A percentile compares a stretch with the other conserved stretches of the same genome.
phyloP scores from a whole-genome alignment of 2,888 invertebrate species.

The Drosophila helvetica region DNA sequence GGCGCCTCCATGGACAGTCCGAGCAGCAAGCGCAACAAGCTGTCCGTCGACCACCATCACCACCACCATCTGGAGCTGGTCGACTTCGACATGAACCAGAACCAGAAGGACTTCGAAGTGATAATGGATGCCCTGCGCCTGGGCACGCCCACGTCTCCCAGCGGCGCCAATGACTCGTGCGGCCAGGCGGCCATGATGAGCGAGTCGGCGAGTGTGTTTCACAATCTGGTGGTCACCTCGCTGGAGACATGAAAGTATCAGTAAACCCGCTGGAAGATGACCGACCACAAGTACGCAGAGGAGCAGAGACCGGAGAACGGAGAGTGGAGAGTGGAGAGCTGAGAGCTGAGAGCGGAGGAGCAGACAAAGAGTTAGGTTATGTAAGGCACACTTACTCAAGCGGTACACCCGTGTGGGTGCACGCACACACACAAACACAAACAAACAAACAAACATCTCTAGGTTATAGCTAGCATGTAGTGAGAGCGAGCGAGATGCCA shows the following conservation, averaged over 20 bases:
- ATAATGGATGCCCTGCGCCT: constrained; percentile 84
- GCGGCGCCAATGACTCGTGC: constrained; percentile 85
- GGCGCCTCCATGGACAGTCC: constrained; percentile 32
- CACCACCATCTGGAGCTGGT: constrained; percentile 76
- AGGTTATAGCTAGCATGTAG: constrained; percentile 12
- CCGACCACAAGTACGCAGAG: background rate
- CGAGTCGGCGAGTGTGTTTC: constrained; percentile 84
- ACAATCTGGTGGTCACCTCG: constrained; percentile 84
- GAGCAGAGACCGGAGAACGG: background rate
- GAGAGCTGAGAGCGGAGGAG: no score
- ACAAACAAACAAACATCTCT: constrained; percentile 1
- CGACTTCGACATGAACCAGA: constrained; percentile 83
- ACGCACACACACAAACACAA: background rate
- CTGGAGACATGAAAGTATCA: constrained; percentile 84
- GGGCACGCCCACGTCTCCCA: constrained; percentile 81
- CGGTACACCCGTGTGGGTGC: no score
- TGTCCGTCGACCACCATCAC: constrained; percentile 36
- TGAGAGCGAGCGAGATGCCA: constrained; percentile 15
- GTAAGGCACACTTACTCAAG: background rate
- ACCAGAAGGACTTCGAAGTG: constrained; percentile 84
- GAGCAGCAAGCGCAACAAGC: constrained; percentile 57
- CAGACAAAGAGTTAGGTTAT: constrained; percentile 16
- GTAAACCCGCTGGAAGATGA: constrained; percentile 50
- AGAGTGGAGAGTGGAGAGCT: no score
- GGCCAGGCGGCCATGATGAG: constrained; percentile 88